Base-by-base conservation (phyloP, 2,888 invertebrate genomes). In the Uropetala carovei region DNA sequence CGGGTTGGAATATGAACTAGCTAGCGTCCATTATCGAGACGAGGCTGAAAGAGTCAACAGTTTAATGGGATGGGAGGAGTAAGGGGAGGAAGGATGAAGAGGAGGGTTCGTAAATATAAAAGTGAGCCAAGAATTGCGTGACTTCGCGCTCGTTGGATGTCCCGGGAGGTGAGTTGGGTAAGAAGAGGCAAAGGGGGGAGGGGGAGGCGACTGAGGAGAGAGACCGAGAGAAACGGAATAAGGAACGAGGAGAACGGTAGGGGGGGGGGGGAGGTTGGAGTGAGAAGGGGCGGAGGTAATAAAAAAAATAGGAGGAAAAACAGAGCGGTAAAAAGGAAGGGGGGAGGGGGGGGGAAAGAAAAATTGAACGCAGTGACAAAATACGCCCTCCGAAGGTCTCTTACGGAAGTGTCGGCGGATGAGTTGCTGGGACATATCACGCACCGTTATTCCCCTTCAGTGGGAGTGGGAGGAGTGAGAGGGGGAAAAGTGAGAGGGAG, bases 21-120 rank as follows among this genome's bases (percentile, higher is more conserved):
- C 43, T 27, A 13, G 75, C 75, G 75, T 75, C 75, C 75, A 75
- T 75, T 75, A 75, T 75, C 75, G 75, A 22, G 75, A 75, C 75
- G 75, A 75, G 75, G 75, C 75, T 27, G 75, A 75, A 75, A 75
- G 75, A 75, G 75, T 75, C 75, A 75, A 75, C 75, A 75, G 27
- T 75, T 75, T 75, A 75, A 75, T 75, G 75, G 75, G 75, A 27
- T 22, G 75, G 75, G 27, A 27, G 75, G 22, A 7, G 5, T 43
- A 5, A 43, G 22, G 22, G 75, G n/a, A n/a, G 22, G 75, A 75
- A 27, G 75, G 75, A 13, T 0, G 75, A 75, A 9, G 27, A 75
- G 13, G 22, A 75, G 75, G 22, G 27, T 75, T 18, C 75, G 75
- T 75, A 75, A 75, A 75, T 75, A 75, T 75, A 27, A 75, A 27